Percentiles rank a stretch among this genome's conserved stretches.
Evolutionary conservation across 2,113 vertebrate genomes (phyloP).

Genomic region (Vombatus ursinus): DNA sequence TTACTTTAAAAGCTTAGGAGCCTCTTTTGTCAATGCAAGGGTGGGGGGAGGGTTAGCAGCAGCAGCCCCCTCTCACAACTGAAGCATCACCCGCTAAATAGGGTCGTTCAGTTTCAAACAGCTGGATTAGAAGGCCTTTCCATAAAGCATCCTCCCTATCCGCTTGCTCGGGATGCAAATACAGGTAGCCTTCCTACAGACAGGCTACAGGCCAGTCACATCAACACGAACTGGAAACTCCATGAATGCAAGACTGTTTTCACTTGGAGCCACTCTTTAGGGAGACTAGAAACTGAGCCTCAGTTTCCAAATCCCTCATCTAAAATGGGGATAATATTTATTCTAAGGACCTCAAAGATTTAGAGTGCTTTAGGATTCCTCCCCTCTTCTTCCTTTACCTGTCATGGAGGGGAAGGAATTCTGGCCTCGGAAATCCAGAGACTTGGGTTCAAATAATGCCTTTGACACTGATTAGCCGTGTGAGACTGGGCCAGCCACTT

Average conservation of each 20-base stretch:
- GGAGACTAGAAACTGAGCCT: background rate
- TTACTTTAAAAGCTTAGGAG: background rate
- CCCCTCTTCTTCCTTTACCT: background rate
- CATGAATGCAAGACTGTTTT: background rate
- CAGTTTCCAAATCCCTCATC: background rate
- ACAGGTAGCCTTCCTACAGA: background rate
- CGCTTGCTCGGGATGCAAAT: background rate
- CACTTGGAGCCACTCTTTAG: background rate
- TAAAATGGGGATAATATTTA: background rate
- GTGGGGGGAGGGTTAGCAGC: background rate
- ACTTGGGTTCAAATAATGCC: background rate
- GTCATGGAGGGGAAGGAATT: background rate
- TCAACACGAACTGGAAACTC: background rate
- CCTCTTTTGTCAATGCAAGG: background rate
- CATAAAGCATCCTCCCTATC: background rate
- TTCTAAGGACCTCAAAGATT: background rate
- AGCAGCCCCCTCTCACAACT: background rate
- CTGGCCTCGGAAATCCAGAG: background rate
- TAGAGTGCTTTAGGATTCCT: background rate
- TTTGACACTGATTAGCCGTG: no score
- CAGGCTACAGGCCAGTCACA: fast-evolving
- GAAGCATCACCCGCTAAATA: background rate
- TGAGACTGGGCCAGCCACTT: background rate
- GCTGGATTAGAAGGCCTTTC: background rate
- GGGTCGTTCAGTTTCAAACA: background rate